Evolutionary conservation across 2,113 vertebrate genomes (phyloP), one percentile per base, ranked within the genome.

Genomic region (Coturnix japonica): DNA sequence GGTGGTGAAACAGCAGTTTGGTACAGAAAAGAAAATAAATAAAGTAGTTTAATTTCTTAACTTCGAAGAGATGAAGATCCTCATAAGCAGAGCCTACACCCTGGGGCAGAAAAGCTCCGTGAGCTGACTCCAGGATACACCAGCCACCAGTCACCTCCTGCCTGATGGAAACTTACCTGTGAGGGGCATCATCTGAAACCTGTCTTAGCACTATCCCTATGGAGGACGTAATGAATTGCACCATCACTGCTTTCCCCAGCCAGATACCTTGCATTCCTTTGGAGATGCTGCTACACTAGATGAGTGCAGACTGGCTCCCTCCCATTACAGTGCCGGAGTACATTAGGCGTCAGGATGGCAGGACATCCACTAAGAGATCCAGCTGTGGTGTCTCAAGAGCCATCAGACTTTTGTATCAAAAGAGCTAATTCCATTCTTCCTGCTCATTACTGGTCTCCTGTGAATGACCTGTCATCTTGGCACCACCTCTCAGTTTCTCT

Each of bases 261-360:
- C 67, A 43, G 46, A 21, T 20, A 37, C 54, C 31, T 54, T 11
- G 64, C 59, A 54, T 46, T 70, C 14, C 59, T 82, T 9, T 8
- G 25, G 66, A 70, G 47, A 28, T 49, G 26, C 61, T 0, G 1
- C 33, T 15, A 47, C 31, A 4, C 22, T 46, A 6, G 31, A 71
- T 0, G 0, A 44, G 41, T 0, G 1, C 54, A 56, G 60, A 26
- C 65, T 15, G n/a, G 20, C 13, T 4, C 41, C 1, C 17, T 41
- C 33, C 43, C 9, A 30, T 14, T 72, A 46, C 47, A 17, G 46
- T 11, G 25, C 30, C 2, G 9, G 43, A 1, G 44, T 6, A 37
- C 7, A 0, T 22, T 3, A 17, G 10, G 30, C 7, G 14, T 11
- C 8, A 19, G 54, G 41, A 72, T 43, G 22, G 33, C 2, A 80